These are phyloP conservation scores for Sarcophaga bullata DNA, from an alignment of 1,140 invertebrate species.

Conservation along the genomic window DNA sequence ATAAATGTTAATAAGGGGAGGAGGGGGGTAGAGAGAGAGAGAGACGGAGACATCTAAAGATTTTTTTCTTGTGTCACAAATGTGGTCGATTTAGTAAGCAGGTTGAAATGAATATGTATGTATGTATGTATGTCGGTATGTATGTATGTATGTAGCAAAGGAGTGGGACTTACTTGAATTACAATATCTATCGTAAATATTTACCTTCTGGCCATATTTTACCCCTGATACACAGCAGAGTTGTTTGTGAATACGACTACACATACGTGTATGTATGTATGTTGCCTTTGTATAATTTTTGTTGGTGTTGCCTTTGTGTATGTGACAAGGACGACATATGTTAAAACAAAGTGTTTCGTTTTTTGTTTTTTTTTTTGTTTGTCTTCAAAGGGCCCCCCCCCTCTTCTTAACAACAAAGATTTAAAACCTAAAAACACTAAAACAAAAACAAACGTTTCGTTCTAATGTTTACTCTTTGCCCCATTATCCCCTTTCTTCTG, in stretches of 20 bases:
- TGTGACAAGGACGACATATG: slow-evolving; percentile 39
- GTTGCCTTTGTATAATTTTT: slow-evolving; percentile 21
- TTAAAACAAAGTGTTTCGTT: slow-evolving; percentile 33
- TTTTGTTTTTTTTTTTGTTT: neutral
- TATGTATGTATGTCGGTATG: neutral
- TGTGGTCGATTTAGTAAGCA: neutral
- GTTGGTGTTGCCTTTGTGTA: too few species aligned
- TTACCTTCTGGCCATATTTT: slow-evolving; percentile 26
- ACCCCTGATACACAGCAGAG: too few species aligned
- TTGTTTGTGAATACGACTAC: too few species aligned
- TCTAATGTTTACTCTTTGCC: neutral
- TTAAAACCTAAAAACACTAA: neutral
- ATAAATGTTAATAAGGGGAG: neutral
- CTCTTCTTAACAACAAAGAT: neutral
- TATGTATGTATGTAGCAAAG: neutral
- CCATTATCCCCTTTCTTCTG: too few species aligned
- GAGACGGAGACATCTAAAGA: neutral
- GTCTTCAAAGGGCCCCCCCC: neutral
- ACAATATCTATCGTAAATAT: slow-evolving; percentile 14
- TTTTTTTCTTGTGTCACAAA: neutral
- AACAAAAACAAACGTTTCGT: neutral
- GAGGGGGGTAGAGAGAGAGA: neutral
- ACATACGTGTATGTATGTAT: neutral
- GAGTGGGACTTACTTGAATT: slow-evolving; percentile 2
- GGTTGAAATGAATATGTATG: neutral